These are phyloP conservation scores for Euura saliciscinereae DNA, from an alignment of 1,140 invertebrate species.

Conservation along the genomic window DNA sequence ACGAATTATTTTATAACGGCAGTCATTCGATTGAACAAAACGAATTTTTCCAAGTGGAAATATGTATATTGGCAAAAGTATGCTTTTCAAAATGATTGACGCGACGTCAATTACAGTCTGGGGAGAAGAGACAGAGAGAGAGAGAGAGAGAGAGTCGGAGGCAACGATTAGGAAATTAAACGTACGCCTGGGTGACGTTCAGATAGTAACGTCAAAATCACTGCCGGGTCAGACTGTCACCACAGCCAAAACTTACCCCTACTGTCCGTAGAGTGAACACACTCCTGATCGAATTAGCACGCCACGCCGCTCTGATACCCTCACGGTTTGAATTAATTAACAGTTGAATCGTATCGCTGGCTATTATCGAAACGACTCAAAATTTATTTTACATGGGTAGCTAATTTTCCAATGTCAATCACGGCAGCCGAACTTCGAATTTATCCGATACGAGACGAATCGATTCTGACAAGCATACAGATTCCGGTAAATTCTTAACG, in stretches of 20 bases:
- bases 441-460: no score
- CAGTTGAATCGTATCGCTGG: constrained; percentile 48
- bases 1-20: background rate
- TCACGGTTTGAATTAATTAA: constrained; percentile 60
- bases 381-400: no score
- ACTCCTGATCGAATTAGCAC: constrained; percentile 59
- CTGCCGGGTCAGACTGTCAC: constrained; percentile 32
- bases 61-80: background rate
- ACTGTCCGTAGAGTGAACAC: constrained; percentile 39
- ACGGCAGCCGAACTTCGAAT: no score
- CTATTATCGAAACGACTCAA: constrained; percentile 50
- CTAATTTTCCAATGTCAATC: no score
- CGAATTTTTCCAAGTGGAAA: background rate
- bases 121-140: background rate
- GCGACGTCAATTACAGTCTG: background rate
- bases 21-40: background rate
- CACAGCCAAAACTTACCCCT: background rate
- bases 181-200: constrained; percentile 46
- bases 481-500: no score
- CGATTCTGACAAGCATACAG: no score
- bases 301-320: constrained; percentile 55
- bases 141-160: background rate
- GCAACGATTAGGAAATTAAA: constrained; percentile 9
- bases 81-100: background rate
- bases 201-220: constrained; percentile 55